These are phyloP conservation scores for Prionace glauca DNA, from an alignment of 2,797 vertebrate genomes.

Conservation along the genomic window DNA sequence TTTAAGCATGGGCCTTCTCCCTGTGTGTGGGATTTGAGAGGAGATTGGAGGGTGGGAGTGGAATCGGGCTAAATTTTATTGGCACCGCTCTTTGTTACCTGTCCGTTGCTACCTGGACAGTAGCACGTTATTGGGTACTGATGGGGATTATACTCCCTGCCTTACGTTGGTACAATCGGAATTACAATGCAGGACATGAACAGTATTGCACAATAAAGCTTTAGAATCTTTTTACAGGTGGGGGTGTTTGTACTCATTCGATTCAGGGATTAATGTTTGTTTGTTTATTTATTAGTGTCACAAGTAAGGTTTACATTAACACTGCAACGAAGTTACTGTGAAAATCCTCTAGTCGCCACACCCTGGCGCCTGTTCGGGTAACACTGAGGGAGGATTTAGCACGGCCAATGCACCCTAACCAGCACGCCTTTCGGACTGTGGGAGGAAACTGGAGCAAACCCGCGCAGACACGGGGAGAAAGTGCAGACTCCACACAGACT, in stretches of 20 bases:
- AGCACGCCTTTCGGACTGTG: too few relatives aligned
- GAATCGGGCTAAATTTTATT: neutral
- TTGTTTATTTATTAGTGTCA: too few relatives aligned
- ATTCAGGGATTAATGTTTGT: neutral
- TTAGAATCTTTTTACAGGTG: neutral
- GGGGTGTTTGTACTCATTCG: neutral
- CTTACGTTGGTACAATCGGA: neutral
- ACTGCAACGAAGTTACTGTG: too few relatives aligned
- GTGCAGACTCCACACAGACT: too few relatives aligned
- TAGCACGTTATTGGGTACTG: neutral
- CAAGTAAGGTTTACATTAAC: too few relatives aligned
- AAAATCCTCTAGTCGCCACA: too few relatives aligned
- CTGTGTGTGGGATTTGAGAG: neutral
- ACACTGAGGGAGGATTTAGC: too few relatives aligned
- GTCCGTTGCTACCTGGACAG: neutral
- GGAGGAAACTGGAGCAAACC: too few relatives aligned
- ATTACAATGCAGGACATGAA: neutral
- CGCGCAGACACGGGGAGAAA: too few relatives aligned
- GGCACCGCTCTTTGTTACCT: neutral
- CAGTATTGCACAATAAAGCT: neutral
- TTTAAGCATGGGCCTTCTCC: neutral
- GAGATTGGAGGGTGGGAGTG: too few relatives aligned
- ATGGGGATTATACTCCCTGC: neutral
- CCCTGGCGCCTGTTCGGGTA: too few relatives aligned
- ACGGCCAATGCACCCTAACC: too few relatives aligned